Evolutionary conservation across 1,140 invertebrate genomes (phyloP), one percentile per base, ranked within the genome.

Genomic region (Leucophenga varia): DNA sequence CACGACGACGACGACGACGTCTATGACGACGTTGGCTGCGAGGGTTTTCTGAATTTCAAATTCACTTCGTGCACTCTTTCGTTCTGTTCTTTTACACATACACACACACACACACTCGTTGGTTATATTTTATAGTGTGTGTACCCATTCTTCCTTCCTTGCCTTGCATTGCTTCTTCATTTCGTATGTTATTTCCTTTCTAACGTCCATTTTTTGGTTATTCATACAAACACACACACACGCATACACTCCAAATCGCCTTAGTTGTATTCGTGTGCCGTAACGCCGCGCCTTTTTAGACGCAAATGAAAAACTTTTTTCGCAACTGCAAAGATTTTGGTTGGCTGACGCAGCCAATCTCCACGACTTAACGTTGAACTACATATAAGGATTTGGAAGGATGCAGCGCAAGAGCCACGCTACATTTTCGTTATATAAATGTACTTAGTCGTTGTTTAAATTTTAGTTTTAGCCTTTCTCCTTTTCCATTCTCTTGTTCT

Each of bases 301-400:
- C 63, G 63, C 63, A 67, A 68, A 63, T 67, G 64, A 56, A 57
- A 53, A 67, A 67, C 63, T 67, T 67, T 67, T n/a, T 67, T 67
- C 63, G 63, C 61, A 67, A 67, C 64, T 68, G 63, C 67, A 68
- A 67, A 67, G 63, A 67, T 67, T 67, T 67, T 67, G 63, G 63
- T 67, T 67, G 63, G 63, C 63, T 67, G 56, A 67, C 63, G 63
- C 63, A 67, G 63, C 63, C 63, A 65, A 65, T 65, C 63, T 65
- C 59, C 56, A 54, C n/a, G n/a, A n/a, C n/a, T n/a, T n/a, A n/a
- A n/a, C n/a, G n/a, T n/a, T n/a, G n/a, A n/a, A n/a, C n/a, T n/a
- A n/a, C n/a, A n/a, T n/a, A n/a, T n/a, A n/a, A n/a, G n/a, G n/a
- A n/a, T n/a, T n/a, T n/a, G n/a, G n/a, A n/a, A n/a, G n/a, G n/a